Conservation (phyloP, 2,113 vertebrate genomes). For the Rhynchomys soricoides region DNA sequence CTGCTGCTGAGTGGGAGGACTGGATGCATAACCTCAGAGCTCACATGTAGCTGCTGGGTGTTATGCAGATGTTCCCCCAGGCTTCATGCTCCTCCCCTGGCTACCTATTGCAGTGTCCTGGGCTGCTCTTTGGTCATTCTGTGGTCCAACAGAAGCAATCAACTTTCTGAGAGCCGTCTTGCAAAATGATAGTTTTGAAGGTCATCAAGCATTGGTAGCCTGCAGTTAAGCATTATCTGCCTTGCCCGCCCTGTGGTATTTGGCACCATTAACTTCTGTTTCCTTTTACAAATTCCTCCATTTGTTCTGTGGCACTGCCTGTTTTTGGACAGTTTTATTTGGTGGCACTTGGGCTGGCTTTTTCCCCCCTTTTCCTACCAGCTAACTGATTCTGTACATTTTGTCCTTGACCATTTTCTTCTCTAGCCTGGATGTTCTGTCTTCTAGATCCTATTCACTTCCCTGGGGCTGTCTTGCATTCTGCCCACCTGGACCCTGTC, state of each 20-base stretch:
- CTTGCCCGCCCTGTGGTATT: not conserved
- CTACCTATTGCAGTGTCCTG: not conserved
- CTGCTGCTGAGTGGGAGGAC: slow-evolving; percentile 38
- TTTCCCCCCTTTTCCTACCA: not conserved
- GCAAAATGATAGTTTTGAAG: not conserved
- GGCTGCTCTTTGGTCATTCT: not conserved
- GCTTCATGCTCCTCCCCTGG: not conserved
- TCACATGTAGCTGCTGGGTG: not conserved
- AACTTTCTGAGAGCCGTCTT: not conserved
- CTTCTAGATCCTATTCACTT: not conserved
- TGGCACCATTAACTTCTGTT: slow-evolving; percentile 33
- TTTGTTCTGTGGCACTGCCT: not conserved
- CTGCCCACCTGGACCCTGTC: not conserved
- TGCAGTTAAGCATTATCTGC: slow-evolving; percentile 8
- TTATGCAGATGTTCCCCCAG: not conserved
- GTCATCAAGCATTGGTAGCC: slow-evolving; percentile 3
- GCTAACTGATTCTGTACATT: not conserved
- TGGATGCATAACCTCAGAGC: not conserved
- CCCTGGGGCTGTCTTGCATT: not conserved
- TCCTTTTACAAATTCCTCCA: slow-evolving; percentile 18
- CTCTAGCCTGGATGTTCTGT: not conserved
- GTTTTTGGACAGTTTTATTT: slow-evolving; percentile 9
- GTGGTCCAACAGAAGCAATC: not conserved
- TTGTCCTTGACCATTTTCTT: not conserved
- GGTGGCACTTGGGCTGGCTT: not conserved